A percentile compares a stretch with the other conserved stretches of the same genome.
Conservation (phyloP, 2,113 vertebrate species). For the Macrotus californicus region DNA sequence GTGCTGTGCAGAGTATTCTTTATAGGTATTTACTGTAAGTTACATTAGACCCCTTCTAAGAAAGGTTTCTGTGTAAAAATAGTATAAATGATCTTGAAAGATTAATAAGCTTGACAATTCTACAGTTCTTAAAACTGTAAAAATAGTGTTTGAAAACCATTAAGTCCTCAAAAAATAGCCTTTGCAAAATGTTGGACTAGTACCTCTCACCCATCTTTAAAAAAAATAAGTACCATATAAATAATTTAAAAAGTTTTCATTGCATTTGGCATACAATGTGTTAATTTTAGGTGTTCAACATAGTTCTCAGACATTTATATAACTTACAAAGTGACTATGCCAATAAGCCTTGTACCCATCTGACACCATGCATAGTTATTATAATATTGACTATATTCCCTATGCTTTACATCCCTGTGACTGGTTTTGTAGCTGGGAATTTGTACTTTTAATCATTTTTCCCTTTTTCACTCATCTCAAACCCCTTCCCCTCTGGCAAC, state of each 20-base stretch:
- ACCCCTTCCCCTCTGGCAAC: neutral
- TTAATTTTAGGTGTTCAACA: neutral
- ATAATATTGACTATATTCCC: neutral
- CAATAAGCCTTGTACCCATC: neutral
- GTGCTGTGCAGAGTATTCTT: neutral
- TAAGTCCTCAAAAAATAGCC: neutral
- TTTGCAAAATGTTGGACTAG: neutral
- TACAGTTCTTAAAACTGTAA: neutral
- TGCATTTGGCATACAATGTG: neutral
- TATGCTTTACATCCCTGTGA: neutral
- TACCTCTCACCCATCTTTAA: neutral
- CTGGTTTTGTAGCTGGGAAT: neutral
- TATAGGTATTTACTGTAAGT: neutral
- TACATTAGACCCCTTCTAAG: neutral
- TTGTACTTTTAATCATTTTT: neutral
- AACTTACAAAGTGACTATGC: neutral
- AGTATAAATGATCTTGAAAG: neutral
- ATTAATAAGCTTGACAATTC: neutral
- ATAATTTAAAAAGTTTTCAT: neutral
- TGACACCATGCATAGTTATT: neutral
- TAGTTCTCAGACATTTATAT: neutral
- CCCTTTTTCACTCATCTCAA: neutral
- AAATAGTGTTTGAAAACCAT: slow-evolving; percentile 11
- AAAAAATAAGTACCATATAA: neutral
- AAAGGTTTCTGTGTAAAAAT: neutral